A percentile compares a stretch with the other conserved stretches of the same genome.
Evolutionary conservation across 2,888 invertebrate genomes (phyloP).

Genomic region (Lacanobia oleracea): DNA sequence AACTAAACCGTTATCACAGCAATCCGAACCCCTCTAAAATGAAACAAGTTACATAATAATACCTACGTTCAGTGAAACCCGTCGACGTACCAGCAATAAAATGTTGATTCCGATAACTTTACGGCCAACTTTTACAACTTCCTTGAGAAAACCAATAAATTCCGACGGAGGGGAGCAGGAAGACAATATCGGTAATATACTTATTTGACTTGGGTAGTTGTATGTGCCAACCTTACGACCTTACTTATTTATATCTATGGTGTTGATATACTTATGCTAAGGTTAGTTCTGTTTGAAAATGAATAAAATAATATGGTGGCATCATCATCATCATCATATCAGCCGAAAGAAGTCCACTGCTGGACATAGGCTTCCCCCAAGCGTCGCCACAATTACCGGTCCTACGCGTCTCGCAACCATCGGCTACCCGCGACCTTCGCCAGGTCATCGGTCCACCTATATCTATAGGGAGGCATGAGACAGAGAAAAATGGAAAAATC

Average conservation of each 20-base stretch:
- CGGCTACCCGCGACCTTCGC: no score
- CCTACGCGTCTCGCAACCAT: no score
- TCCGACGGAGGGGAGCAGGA: conserved; percentile 36
- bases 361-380: no score
- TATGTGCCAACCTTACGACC: neutral
- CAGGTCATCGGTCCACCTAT: no score
- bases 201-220: conserved; percentile 37
- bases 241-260: no score
- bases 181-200: conserved; percentile 53
- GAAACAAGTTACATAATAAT: conserved; percentile 48
- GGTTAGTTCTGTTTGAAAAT: no score
- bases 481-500: no score
- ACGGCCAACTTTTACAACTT: conserved; percentile 69
- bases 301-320: no score
- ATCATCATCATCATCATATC: no score
- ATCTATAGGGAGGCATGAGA: no score
- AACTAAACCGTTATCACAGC: conserved; percentile 10
- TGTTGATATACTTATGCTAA: neutral
- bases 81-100: conserved; percentile 62
- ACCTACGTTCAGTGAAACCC: conserved; percentile 19
- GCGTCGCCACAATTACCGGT: no score
- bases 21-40: conserved; percentile 16
- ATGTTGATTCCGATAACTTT: conserved; percentile 70
- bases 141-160: conserved; percentile 64
- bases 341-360: no score